Base-by-base conservation (phyloP, 1,140 invertebrate genomes). In the Drosophila triauraria region DNA sequence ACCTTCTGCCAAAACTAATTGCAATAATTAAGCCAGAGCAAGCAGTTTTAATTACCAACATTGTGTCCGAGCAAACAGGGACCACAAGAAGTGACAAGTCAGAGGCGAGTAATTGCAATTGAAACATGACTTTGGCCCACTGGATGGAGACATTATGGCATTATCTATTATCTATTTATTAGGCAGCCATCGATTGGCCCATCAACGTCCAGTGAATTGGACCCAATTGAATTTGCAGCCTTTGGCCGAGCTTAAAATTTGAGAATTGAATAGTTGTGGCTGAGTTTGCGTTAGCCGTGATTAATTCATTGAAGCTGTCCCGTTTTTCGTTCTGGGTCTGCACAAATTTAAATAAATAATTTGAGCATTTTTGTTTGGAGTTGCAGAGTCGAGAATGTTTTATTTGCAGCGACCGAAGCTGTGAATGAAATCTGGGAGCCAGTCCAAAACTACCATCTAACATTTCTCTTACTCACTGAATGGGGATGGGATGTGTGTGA, bases 1-100 rank as follows among this genome's bases (percentile, higher is more conserved):
- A 42, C 10, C 69, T 56, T n/a, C 25, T 43, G 54, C 46, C 58
- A 13, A 61, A 77, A 64, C 80, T 80, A 84, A 87, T 87, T 88
- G 68, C 80, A 78, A 83, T 87, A 83, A 83, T 80, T 83, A 82
- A 63, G 80, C 42, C 47, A 50, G 63, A 35, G 53, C 58, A 51
- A 58, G 38, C 50, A 50, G 64, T 69, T 78, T 75, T 63, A 82
- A 61, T 78, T 64, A 51, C 40, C 46, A 35, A 32, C 70, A 43
- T 71, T 64, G 53, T 72, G 46, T 53, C 58, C 47, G 35, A 42
- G 23, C 42, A 67, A 72, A 38, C 59, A 43, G 60, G 43, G 10
- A 44, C 44, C 58, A 35, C 43, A 23, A 44, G 42, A 63, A 58
- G 27, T 60, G 71, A 46, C 46, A 53, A 59, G 32, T 48, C 40